Evolutionary conservation across 1,140 invertebrate genomes (phyloP), one percentile per base, ranked within the genome.

Genomic region (Steinernema khuongi): DNA sequence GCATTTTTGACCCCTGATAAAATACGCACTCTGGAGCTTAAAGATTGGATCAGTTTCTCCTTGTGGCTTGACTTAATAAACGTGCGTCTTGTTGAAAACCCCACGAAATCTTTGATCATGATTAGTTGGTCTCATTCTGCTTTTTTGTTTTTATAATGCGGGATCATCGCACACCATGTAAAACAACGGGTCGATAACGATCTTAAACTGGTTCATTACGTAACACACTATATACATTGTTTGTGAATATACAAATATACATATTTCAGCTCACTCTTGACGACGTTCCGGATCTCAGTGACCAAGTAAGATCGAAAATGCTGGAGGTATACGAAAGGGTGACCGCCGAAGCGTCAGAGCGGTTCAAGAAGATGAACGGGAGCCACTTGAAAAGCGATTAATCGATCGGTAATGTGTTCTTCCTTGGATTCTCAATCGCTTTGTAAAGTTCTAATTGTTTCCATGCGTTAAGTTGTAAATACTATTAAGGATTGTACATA

Each of bases 261-360:
- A 30, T 17, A 7, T 75, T 80, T 33, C 66, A 83, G 79, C 60
- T 83, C 0, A 78, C 77, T 17, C 31, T 71, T 4, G 79, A 83
- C 7, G 81, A 83, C 43, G 82, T 81, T n/a, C 28, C 31, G 1
- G 71, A 78, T 19, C 66, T 83, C 0, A 71, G 73, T 22, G 80
- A 83, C 1, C 26, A 68, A 1, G 70, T 71, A 26, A 44, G 80
- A 66, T 31, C 68, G 14, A 26, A 77, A 32, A 83, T 83, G 81
- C 60, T 79, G 11, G 68, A 36, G 29, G 77, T 73, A 1, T 28
- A 22, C n/a, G 72, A 41, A 36, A 68, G 22, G 72, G 1, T 60
- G 50, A 60, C 50, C 19, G 50, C 11, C 4, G 50, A 60, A 60
- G 50, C 50, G 50, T 14, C 50, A 60, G 50, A 11, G 14, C 50